These are phyloP conservation scores for Gymnopithys bicolor DNA, from an alignment of 2,797 vertebrate species.

Conservation along the genomic window DNA sequence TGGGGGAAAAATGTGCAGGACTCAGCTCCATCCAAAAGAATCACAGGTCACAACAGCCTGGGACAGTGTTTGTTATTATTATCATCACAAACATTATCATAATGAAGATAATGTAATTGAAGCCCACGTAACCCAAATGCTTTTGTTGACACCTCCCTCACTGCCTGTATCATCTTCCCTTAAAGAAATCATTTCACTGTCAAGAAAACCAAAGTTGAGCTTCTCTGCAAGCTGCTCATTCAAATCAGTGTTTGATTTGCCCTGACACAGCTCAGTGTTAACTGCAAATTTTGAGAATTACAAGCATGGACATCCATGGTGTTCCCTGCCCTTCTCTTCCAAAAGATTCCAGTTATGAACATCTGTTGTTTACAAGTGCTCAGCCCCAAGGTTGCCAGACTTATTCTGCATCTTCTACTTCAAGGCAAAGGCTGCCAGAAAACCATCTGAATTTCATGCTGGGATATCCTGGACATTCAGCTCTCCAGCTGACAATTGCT, in stretches of 20 bases:
- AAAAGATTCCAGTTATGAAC: slow-evolving; percentile 74
- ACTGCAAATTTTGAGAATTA: slow-evolving; percentile 61
- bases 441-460: slow-evolving; percentile 74
- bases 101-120: not conserved
- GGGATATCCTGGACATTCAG: slow-evolving; percentile 69
- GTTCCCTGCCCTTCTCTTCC: slow-evolving; percentile 49
- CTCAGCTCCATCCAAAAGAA: not conserved
- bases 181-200: not conserved
- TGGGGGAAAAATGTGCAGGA: not conserved
- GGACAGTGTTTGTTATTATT: not conserved
- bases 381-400: slow-evolving; percentile 76
- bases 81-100: not conserved
- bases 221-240: slow-evolving; percentile 1
- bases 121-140: not conserved
- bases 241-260: not conserved
- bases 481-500: slow-evolving; percentile 68
- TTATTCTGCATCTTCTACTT: slow-evolving; percentile 69
- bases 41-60: not conserved
- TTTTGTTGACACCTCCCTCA: not conserved
- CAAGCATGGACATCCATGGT: slow-evolving; percentile 58
- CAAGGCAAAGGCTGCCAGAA: slow-evolving; percentile 66
- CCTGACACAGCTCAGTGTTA: not conserved
- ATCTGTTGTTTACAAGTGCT: slow-evolving; percentile 81
- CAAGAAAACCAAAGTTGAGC: not conserved
- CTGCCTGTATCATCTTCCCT: not conserved